Conservation (phyloP, 92 coral and sea anemone species). For the Umimayanthus kanabou region DNA sequence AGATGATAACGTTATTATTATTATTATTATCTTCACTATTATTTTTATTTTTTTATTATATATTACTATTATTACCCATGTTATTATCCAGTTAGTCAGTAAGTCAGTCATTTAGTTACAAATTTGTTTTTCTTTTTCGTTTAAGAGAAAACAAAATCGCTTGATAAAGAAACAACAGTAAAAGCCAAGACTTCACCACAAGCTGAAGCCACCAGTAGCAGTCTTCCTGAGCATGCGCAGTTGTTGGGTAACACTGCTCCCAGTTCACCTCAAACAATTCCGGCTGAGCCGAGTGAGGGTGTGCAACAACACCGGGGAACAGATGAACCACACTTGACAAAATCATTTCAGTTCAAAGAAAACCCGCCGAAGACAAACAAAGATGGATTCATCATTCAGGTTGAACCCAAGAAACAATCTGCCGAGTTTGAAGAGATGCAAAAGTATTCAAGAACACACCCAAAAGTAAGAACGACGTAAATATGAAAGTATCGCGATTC, state of each 20-base stretch:
- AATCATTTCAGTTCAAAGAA: background rate
- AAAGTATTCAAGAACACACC: constrained; percentile 4
- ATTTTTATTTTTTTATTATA: background rate
- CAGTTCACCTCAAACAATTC: background rate
- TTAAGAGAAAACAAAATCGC: background rate
- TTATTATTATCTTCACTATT: background rate
- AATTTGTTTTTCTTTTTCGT: background rate
- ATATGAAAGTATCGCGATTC: background rate
- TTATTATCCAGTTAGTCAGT: background rate
- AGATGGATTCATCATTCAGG: constrained; percentile 9
- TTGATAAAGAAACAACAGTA: background rate
- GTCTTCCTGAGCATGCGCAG: background rate
- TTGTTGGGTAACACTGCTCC: background rate
- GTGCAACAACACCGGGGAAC: background rate
- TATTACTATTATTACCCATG: background rate
- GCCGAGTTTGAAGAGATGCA: constrained; percentile 26
- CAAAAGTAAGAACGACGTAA: background rate
- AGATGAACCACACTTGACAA: background rate
- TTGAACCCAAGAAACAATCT: constrained; percentile 28
- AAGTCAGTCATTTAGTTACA: background rate
- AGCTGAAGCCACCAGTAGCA: background rate
- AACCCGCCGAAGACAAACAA: background rate
- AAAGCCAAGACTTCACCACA: background rate
- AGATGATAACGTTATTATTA: background rate
- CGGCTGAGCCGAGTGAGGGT: background rate